These are phyloP conservation scores for Meriones psammophilus DNA, from an alignment of 2,797 vertebrate genomes.

Conservation along the genomic window DNA sequence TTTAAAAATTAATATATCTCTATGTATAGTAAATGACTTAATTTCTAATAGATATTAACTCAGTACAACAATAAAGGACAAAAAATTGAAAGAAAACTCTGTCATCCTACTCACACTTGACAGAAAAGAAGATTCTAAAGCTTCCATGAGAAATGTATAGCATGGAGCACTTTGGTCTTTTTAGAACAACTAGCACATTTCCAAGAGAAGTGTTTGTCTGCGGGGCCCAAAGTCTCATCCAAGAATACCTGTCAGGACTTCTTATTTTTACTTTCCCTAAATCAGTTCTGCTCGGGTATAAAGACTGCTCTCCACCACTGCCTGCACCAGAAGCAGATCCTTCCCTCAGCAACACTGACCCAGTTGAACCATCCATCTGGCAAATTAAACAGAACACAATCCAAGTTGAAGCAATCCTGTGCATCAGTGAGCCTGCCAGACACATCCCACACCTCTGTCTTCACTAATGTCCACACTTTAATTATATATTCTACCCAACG, in stretches of 20 bases:
- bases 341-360: background rate
- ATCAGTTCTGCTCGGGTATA: background rate
- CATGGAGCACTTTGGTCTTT: background rate
- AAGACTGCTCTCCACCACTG: background rate
- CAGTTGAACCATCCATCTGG: background rate
- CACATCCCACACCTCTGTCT: conserved; percentile 39
- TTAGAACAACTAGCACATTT: conserved; percentile 10
- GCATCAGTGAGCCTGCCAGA: conserved; percentile 33
- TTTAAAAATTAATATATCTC: conserved; percentile 39
- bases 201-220: conserved; percentile 13
- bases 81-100: background rate
- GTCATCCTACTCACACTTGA: background rate
- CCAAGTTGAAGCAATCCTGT: background rate
- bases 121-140: background rate
- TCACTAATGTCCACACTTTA: conserved; percentile 67
- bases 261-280: background rate
- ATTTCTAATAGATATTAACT: conserved; percentile 16
- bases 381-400: background rate
- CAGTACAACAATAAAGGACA: background rate
- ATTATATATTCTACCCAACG: conserved; percentile 51
- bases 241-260: background rate
- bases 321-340: background rate
- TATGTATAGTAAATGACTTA: conserved; percentile 36
- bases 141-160: background rate
- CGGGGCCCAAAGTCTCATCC: background rate